These are phyloP conservation scores for Sinodicranocentrus sp. DNA, from an alignment of 2,888 invertebrate species.

Conservation along the genomic window DNA sequence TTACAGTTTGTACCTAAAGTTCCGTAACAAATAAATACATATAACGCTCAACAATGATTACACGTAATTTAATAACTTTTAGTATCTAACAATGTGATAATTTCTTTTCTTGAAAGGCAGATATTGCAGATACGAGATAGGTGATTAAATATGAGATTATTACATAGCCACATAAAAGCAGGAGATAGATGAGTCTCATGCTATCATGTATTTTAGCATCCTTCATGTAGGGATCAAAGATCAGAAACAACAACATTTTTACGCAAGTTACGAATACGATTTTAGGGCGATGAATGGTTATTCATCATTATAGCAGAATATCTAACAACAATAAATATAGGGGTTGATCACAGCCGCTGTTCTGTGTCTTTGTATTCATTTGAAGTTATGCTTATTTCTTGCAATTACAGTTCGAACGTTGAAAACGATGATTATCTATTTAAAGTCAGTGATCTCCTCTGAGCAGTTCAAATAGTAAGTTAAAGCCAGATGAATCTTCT, in stretches of 20 bases:
- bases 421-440: slow-evolving; percentile 47
- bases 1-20: slow-evolving; percentile 67
- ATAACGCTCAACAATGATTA: slow-evolving; percentile 45
- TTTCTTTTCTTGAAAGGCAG: slow-evolving; percentile 63
- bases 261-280: too few relatives aligned
- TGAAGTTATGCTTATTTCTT: slow-evolving; percentile 3
- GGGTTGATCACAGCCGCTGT: slow-evolving; percentile 66
- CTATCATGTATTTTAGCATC: too few relatives aligned
- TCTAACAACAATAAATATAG: slow-evolving; percentile 58
- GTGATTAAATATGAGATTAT: slow-evolving; percentile 66
- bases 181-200: too few relatives aligned
- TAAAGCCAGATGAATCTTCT: slow-evolving; percentile 93
- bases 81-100: slow-evolving; percentile 52
- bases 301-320: slow-evolving; percentile 19
- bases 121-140: slow-evolving; percentile 67
- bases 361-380: slow-evolving; percentile 66
- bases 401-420: slow-evolving; percentile 32
- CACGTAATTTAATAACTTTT: neutral
- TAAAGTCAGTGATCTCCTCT: slow-evolving; percentile 90
- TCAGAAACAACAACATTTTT: too few relatives aligned
- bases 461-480: slow-evolving; percentile 96
- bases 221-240: too few relatives aligned
- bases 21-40: slow-evolving; percentile 66
- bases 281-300: neutral
- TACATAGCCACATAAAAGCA: slow-evolving; percentile 5